phyloP scores from a whole-genome alignment of 2,888 invertebrate genomes.

The Campaea margaritaria region DNA sequence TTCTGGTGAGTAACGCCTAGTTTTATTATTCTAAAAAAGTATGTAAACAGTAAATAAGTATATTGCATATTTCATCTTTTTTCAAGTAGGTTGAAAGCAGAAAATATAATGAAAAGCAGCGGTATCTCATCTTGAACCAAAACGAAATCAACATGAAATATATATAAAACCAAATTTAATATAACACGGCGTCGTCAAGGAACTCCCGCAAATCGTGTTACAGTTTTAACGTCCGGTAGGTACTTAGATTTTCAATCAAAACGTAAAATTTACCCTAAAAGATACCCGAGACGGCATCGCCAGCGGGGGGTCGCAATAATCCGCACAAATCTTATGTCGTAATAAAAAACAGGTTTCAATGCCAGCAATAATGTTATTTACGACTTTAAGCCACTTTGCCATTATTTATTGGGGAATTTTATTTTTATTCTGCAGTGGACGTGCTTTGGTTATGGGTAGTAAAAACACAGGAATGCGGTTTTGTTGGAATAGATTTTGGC shows the following conservation, averaged over 20 bases:
- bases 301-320: conserved; percentile 39
- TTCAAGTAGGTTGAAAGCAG: too few relatives aligned
- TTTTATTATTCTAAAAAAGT: too few relatives aligned
- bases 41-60: too few relatives aligned
- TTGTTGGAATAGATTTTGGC: neutral
- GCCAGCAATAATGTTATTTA: conserved; percentile 53
- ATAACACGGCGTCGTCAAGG: too few relatives aligned
- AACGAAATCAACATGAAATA: too few relatives aligned
- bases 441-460: conserved; percentile 19
- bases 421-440: conserved; percentile 17
- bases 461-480: conserved; percentile 11
- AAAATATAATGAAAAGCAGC: too few relatives aligned
- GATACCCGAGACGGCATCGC: conserved; percentile 15
- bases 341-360: conserved; percentile 53
- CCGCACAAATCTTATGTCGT: conserved; percentile 44
- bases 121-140: too few relatives aligned
- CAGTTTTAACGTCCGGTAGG: conserved; percentile 6
- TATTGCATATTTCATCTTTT: too few relatives aligned
- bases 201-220: neutral
- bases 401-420: conserved; percentile 49
- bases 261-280: conserved; percentile 25
- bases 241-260: conserved; percentile 25
- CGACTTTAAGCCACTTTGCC: conserved; percentile 48
- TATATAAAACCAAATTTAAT: too few relatives aligned
- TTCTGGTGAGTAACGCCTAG: conserved; percentile 58